Base-by-base conservation (phyloP, 92 coral and sea anemone genomes). In the Phenganax stokvisi region DNA sequence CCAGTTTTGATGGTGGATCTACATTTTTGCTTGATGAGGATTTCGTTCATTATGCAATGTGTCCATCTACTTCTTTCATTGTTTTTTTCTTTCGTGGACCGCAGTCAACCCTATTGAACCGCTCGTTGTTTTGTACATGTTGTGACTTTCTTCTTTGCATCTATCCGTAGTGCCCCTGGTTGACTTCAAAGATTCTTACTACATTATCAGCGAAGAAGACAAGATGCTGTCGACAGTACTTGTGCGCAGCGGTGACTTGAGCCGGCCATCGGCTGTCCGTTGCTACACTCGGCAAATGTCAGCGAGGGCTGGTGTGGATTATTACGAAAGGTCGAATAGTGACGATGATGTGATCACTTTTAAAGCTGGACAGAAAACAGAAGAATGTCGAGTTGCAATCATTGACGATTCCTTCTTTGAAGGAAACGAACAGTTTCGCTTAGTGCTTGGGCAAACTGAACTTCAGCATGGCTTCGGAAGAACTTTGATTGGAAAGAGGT, bases 271-370 rank as follows among this genome's bases (percentile, higher is more conserved):
- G 31, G 56, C 89, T 27, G 94, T 94, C 31, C 87, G 92, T 37
- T 94, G 98, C 44, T 94, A 88, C 87, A 94, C 97, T 0, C 93
- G 97, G 13, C 96, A 92, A 70, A 81, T 63, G 77, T 57, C 97
- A 6, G 97, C 98, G 65, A 83, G 69, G 16, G 98, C 90, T 60
- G 91, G 86, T 5, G 31, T 77, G 63, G 98, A 94, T 82, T 94
- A 86, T 86, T 62, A 27, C 55, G 98, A 94, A 74, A 87, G 98
- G 47, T 74, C 97, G 0, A 90, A 90, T 80, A 91, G 90, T 10
- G 91, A 86, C 71, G 81, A 67, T 12, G 90, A 87, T 9, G 66
- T 88, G 51, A 90, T 94, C n/a, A 81, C 79, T 31, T 94, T 94
- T 84, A 80, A 87, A 53, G 84, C 94, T 16, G 92, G 90, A 53